phyloP scores from a whole-genome alignment of 2,113 vertebrate species.

The Mirounga angustirostris region DNA sequence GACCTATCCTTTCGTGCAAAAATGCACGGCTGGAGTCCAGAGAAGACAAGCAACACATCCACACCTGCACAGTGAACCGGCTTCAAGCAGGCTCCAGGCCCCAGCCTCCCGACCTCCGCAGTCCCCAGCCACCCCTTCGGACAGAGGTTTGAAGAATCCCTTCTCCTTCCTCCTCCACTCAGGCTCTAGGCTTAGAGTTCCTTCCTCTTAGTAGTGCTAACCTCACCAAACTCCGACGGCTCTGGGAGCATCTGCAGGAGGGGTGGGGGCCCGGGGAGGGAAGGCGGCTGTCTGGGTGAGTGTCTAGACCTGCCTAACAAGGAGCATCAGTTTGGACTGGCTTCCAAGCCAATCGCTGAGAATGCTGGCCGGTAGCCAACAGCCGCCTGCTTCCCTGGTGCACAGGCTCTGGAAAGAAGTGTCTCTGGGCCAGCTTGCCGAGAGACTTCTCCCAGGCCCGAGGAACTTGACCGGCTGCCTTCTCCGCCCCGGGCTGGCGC shows the following conservation, averaged over 20 bases:
- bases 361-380: neutral
- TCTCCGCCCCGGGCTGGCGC: fast-evolving
- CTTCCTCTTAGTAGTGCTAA: neutral
- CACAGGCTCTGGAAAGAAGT: neutral
- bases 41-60: neutral
- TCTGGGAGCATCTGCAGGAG: neutral
- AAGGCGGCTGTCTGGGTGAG: neutral
- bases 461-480: neutral
- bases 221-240: neutral
- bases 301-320: slow-evolving; percentile 40
- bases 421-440: neutral
- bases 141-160: too few relatives aligned
- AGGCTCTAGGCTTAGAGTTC: neutral
- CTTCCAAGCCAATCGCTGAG: neutral
- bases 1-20: neutral
- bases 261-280: neutral
- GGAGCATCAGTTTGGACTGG: neutral
- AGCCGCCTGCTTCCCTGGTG: fast-evolving
- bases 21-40: neutral
- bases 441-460: neutral
- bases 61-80: neutral
- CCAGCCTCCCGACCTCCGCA: neutral
- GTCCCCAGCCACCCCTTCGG: neutral
- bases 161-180: neutral
- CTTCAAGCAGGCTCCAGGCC: neutral